A percentile compares a stretch with the other conserved stretches of the same genome.
Conservation (phyloP, 2,113 vertebrate species). For the Onychostoma macrolepis region DNA sequence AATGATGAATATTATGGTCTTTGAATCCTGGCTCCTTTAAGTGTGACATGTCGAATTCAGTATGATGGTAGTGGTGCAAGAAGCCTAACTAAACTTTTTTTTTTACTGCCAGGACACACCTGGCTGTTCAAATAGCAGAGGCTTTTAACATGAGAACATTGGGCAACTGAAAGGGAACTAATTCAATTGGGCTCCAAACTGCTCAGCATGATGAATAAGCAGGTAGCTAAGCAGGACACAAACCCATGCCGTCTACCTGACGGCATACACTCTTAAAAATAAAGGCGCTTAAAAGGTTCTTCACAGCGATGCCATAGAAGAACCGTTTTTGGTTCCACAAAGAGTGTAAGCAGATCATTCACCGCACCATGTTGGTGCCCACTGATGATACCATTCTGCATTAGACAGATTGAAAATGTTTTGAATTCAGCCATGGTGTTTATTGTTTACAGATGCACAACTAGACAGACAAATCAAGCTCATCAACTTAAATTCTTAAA, state of each 20-base stretch:
- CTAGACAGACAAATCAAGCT: neutral
- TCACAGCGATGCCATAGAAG: too few relatives aligned
- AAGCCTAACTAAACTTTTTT: constrained; percentile 34
- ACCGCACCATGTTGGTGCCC: neutral
- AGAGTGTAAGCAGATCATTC: neutral
- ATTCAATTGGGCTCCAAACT: constrained; percentile 46
- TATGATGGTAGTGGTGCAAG: constrained; percentile 30
- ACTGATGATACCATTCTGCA: neutral
- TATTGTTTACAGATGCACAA: neutral
- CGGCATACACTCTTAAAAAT: neutral
- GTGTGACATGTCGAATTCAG: constrained; percentile 43
- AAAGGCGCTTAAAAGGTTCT: too few relatives aligned
- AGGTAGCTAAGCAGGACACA: constrained; percentile 43
- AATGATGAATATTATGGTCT: constrained; percentile 16
- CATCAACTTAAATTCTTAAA: neutral
- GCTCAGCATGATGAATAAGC: constrained; percentile 43
- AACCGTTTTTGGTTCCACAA: too few relatives aligned
- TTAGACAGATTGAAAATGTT: neutral
- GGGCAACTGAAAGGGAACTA: constrained; percentile 48
- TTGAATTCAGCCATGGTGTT: neutral
- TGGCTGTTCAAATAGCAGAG: constrained; percentile 50
- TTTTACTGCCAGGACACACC: constrained; percentile 22
- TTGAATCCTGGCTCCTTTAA: constrained; percentile 29
- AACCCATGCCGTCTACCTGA: constrained; percentile 7
- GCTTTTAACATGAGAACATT: constrained; percentile 54